phyloP scores from a whole-genome alignment of 2,797 vertebrate species.

The Pagetopsis macropterus region DNA sequence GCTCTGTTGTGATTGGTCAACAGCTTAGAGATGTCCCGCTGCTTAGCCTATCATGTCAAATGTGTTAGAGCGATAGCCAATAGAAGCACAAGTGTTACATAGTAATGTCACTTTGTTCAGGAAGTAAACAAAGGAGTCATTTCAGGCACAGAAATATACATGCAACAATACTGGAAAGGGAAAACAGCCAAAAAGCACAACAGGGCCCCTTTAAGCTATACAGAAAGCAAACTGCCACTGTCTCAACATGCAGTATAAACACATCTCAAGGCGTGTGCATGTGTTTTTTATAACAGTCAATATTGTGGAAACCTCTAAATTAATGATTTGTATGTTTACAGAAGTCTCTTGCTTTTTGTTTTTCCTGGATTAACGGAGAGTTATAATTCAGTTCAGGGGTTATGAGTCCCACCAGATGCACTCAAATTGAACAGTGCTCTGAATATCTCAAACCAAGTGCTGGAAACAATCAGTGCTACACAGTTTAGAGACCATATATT shows the following conservation, averaged over 20 bases:
- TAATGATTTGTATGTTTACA: conserved; percentile 16
- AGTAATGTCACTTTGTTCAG: too few relatives aligned
- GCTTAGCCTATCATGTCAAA: too few relatives aligned
- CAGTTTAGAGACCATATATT: conserved; percentile 60
- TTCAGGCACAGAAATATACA: too few relatives aligned
- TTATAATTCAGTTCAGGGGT: conserved; percentile 68
- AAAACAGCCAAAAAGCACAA: too few relatives aligned
- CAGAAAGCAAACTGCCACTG: background rate
- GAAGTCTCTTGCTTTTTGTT: conserved; percentile 39
- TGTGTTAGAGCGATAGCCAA: too few relatives aligned
- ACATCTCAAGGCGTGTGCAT: background rate
- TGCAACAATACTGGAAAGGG: too few relatives aligned
- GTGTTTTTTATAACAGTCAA: background rate
- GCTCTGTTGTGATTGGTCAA: too few relatives aligned
- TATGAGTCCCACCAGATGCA: conserved; percentile 64
- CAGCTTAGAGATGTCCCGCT: too few relatives aligned
- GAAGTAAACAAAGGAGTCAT: too few relatives aligned
- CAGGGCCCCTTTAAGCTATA: background rate
- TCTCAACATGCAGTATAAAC: background rate
- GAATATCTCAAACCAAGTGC: conserved; percentile 49
- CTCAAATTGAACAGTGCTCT: conserved; percentile 56
- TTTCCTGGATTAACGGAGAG: conserved; percentile 41
- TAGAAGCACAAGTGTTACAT: too few relatives aligned
- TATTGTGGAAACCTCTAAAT: conserved; percentile 2
- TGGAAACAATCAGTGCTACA: conserved; percentile 50